phyloP scores from a whole-genome alignment of 2,888 invertebrate species.

The Phortica magna region DNA sequence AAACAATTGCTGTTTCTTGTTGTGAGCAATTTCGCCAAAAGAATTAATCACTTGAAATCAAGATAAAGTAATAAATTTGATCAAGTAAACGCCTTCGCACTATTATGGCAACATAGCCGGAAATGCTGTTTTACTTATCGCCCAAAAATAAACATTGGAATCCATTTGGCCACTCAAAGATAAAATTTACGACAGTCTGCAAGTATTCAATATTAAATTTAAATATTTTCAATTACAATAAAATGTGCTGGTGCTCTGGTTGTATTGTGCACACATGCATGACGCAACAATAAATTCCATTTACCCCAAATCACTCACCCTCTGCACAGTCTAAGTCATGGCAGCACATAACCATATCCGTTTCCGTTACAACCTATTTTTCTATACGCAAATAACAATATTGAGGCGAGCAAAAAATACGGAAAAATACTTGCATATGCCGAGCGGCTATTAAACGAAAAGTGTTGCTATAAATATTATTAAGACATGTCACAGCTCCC shows the following conservation, averaged over 20 bases:
- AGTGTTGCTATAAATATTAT: conserved; percentile 74
- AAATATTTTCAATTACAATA: conserved; percentile 70
- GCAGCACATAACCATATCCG: conserved; percentile 24
- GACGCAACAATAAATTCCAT: conserved; percentile 1
- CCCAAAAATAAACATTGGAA: conserved; percentile 4
- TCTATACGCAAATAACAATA: conserved; percentile 1
- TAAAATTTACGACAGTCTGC: conserved; percentile 20
- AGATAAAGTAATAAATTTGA: conserved; percentile 1
- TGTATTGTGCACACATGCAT: conserved; percentile 3
- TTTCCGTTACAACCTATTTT: conserved; percentile 9
- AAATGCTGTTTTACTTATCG: neutral
- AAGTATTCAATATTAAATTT: conserved; percentile 51
- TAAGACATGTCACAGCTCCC: conserved; percentile 44
- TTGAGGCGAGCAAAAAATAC: neutral
- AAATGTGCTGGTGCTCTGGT: conserved; percentile 48
- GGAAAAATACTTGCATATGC: conserved; percentile 69
- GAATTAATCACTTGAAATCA: neutral
- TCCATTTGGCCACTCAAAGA: neutral
- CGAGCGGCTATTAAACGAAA: conserved; percentile 61
- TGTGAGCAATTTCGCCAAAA: neutral
- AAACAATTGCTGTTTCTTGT: neutral
- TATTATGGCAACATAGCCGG: neutral
- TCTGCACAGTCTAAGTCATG: neutral
- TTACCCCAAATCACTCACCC: neutral
- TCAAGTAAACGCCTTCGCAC: neutral